Conservation (phyloP, 2,797 vertebrate genomes). For the Crocidura indochinensis region DNA sequence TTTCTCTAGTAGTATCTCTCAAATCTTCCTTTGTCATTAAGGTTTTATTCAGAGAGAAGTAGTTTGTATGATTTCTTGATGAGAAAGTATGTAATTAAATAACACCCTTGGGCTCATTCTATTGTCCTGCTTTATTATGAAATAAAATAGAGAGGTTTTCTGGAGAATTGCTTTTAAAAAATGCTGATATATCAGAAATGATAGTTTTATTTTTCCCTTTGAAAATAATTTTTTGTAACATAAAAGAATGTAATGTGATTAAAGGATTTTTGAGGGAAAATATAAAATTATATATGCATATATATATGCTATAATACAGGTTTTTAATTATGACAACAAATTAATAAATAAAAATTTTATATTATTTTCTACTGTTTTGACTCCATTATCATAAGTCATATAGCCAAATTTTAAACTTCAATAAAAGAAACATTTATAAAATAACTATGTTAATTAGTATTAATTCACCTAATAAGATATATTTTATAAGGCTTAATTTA, state of each 20-base stretch:
- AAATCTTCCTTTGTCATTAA: constrained; percentile 63
- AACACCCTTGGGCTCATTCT: constrained; percentile 71
- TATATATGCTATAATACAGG: background rate
- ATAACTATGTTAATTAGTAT: background rate
- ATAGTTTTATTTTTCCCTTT: constrained; percentile 66
- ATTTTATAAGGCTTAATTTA: constrained; percentile 16
- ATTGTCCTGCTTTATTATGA: constrained; percentile 73
- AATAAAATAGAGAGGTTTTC: constrained; percentile 77
- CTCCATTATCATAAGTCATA: background rate
- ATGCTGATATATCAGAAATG: constrained; percentile 62
- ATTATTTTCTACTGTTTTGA: background rate
- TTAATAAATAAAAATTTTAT: background rate
- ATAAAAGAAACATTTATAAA: background rate
- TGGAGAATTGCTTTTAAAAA: constrained; percentile 76
- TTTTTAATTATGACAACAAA: constrained; percentile 19
- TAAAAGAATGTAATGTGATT: constrained; percentile 26
- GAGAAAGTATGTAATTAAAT: constrained; percentile 79
- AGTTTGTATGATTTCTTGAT: constrained; percentile 79
- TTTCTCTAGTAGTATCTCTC: constrained; percentile 45
- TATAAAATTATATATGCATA: background rate
- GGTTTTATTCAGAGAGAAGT: constrained; percentile 62
- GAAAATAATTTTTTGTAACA: constrained; percentile 53
- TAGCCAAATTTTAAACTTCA: background rate
- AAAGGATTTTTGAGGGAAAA: background rate
- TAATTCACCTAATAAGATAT: background rate